Evolutionary conservation across 2,113 vertebrate genomes (phyloP).

Genomic region (Bostrychus sinensis): DNA sequence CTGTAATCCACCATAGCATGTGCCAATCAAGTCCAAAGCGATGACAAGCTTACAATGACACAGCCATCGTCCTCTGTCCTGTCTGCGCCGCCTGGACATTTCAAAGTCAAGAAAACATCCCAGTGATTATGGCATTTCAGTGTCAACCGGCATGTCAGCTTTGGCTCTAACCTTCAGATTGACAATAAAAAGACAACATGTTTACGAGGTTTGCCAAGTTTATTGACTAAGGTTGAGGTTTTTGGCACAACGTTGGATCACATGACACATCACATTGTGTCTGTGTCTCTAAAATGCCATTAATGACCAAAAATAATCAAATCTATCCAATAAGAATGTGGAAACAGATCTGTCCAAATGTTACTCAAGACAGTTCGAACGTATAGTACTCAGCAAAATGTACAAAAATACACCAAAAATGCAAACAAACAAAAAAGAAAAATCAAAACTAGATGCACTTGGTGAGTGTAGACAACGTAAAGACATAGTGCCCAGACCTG

Average conservation of each 20-base stretch:
- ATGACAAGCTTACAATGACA: slow-evolving; percentile 75
- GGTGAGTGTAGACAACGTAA: no score
- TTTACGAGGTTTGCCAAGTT: slow-evolving; percentile 62
- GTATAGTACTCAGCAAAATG: no score
- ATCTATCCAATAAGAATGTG: background rate
- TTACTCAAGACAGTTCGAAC: no score
- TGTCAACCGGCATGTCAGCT: slow-evolving; percentile 74
- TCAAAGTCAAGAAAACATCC: slow-evolving; percentile 65
- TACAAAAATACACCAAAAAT: no score
- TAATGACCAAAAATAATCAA: slow-evolving; percentile 2
- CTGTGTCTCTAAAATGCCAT: slow-evolving; percentile 29
- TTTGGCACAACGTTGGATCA: slow-evolving; percentile 41
- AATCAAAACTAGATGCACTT: no score
- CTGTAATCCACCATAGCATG: slow-evolving; percentile 70
- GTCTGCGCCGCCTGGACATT: slow-evolving; percentile 59
- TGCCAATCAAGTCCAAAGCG: slow-evolving; percentile 68
- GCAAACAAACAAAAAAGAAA: background rate
- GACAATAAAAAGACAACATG: slow-evolving; percentile 62
- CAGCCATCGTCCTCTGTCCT: slow-evolving; percentile 50
- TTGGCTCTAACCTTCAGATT: slow-evolving; percentile 58
- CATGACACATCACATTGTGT: slow-evolving; percentile 51
- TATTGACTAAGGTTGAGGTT: slow-evolving; percentile 50
- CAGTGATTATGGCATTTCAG: slow-evolving; percentile 75
- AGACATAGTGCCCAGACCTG: no score
- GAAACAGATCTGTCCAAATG: background rate